A percentile compares a stretch with the other conserved stretches of the same genome.
Conservation (phyloP, 2,888 invertebrate genomes). For the Agrotis segetum region DNA sequence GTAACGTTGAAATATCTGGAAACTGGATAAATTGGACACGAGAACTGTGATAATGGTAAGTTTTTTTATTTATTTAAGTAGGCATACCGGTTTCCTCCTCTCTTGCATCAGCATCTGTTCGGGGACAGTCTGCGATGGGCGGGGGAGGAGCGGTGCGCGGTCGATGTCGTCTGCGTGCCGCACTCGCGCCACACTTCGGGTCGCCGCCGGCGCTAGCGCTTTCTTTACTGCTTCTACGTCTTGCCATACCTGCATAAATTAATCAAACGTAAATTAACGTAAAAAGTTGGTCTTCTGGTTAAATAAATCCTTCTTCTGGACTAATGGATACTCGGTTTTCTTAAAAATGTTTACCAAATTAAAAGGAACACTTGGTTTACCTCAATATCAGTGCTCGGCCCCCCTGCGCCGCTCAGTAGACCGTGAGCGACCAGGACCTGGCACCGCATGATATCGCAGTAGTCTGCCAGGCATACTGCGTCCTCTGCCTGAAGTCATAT, state of each 20-base stretch:
- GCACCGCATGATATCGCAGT: constrained; percentile 99
- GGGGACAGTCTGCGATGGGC: constrained; percentile 82
- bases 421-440: constrained; percentile 96
- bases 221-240: constrained; percentile 93
- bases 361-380: constrained; percentile 66
- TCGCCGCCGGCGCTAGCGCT: constrained; percentile 91
- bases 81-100: constrained; percentile 71
- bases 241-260: constrained; percentile 92
- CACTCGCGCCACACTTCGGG: constrained; percentile 88
- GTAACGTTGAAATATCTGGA: constrained; percentile 2
- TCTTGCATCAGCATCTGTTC: constrained; percentile 71
- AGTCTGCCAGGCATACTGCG: constrained; percentile 97
- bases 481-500: constrained; percentile 94
- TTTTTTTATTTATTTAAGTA: constrained; percentile 3
- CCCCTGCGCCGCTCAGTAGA: constrained; percentile 92
- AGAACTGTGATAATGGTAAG: constrained; percentile 1
- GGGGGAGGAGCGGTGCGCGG: constrained; percentile 66
- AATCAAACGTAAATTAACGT: constrained; percentile 1
- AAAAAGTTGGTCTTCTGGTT: neutral
- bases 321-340: neutral
- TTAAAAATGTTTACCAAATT: neutral
- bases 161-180: constrained; percentile 74
- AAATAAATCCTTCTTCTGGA: neutral
- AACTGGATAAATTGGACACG: neutral
- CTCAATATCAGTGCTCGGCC: constrained; percentile 95